Base-by-base conservation (phyloP, 2,888 invertebrate genomes). In the Protonemura montana region DNA sequence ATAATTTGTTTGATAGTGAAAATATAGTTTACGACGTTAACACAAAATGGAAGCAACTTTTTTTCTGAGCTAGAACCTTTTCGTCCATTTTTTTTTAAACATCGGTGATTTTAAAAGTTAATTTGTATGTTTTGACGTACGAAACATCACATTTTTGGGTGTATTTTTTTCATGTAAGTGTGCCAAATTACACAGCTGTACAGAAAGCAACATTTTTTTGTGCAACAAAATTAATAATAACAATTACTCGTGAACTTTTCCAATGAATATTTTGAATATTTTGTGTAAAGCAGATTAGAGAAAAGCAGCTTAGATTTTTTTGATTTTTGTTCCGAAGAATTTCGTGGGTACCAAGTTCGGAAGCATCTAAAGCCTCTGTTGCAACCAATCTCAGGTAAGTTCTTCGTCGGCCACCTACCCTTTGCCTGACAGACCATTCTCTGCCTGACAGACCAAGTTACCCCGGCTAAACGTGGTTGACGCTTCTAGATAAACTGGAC, bases 281-380 rank as follows among this genome's bases (percentile, higher is more conserved):
- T 59, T 59, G 59, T 59, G 59, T 59, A 59, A n/a, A n/a, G 35
- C 35, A 3, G 10, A 35, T 35, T 35, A 35, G 7, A 59, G 59
- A 16, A 2, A 59, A 59, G 21, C 59, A 59, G 1, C 59, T 59
- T 59, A 59, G 35, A 35, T 10, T 3, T 59, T 59, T 59, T 76
- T 84, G 84, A 41, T 87, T 82, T 87, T 86, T 86, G 85, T 81
- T 81, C 89, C 90, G 87, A 90, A 96, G 96, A 95, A 86, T 96
- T 94, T 91, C 94, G 96, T 88, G 96, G 96, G 16, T 95, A 94
- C 90, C 92, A 93, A 87, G 94, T 93, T 84, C 93, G 95, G 80
- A 94, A 95, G 90, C 94, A 94, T 85, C 93, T 94, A 88, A 94
- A 93, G 0, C 94, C 95, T 0, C 90, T 94, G 85, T 92, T 94